These are phyloP conservation scores for Nomada flava DNA, from an alignment of 2,888 invertebrate genomes.

Conservation along the genomic window DNA sequence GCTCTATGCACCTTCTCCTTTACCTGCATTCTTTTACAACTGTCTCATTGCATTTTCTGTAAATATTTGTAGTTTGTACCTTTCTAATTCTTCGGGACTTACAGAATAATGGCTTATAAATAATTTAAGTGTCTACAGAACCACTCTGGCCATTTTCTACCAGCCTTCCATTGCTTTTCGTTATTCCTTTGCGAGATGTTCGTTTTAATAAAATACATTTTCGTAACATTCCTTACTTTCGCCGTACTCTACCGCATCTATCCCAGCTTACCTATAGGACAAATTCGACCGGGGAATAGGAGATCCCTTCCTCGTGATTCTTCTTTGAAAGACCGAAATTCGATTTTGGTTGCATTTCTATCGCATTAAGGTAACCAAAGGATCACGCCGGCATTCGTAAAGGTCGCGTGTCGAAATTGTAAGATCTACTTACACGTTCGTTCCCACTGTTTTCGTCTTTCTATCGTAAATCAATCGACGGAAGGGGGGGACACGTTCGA, in stretches of 20 bases:
- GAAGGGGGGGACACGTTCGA: conserved; percentile 7
- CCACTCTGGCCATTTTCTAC: too few species aligned
- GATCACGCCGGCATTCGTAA: conserved; percentile 13
- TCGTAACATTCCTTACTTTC: not conserved
- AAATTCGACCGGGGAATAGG: not conserved
- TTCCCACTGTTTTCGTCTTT: conserved; percentile 1
- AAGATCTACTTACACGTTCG: conserved; percentile 21
- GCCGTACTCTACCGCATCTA: too few species aligned
- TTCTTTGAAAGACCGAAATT: conserved; percentile 31
- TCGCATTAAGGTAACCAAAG: not conserved
- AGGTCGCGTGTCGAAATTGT: not conserved
- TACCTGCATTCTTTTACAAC: too few species aligned
- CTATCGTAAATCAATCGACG: conserved; percentile 36
- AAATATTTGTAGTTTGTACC: too few species aligned
- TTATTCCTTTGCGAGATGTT: too few species aligned
- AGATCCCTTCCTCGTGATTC: not conserved
- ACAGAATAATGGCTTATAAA: too few species aligned
- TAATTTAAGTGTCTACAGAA: too few species aligned
- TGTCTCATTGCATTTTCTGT: too few species aligned
- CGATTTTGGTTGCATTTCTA: conserved; percentile 28
- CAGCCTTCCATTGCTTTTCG: too few species aligned
- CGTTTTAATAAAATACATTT: not conserved
- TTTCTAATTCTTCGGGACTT: too few species aligned
- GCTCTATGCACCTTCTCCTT: too few species aligned
- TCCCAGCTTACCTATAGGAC: not conserved